Evolutionary conservation across 2,888 invertebrate species (phyloP), one percentile per base, ranked within the genome.

Genomic region (Rutpela maculata): DNA sequence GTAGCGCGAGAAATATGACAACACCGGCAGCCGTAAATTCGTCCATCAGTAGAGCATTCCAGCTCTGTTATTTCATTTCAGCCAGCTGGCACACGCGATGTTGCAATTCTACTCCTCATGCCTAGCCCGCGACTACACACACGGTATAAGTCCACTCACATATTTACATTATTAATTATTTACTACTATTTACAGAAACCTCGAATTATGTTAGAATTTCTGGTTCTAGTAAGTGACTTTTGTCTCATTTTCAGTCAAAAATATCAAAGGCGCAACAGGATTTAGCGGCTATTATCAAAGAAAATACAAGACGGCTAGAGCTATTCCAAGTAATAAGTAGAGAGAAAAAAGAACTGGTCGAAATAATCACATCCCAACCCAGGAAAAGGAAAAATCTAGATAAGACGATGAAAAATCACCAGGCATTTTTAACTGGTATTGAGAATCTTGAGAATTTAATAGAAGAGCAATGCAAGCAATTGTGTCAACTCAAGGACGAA

Each of bases 231-330:
- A 26, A 3, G n/a, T n/a, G n/a, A 26, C 4, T 4, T 26, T 26
- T 26, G 22, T 26, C 22, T 26, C 22, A 26, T 26, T 50, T 50
- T 50, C n/a, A 91, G 89, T 80, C 85, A 73, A 84, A 86, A 76
- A 86, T 90, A 72, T 84, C 82, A 0, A 81, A 87, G 15, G 86
- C 88, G 76, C 88, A 91, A 82, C 85, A 87, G 19, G 88, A 89
- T 66, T 83, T 92, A 43, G 88, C 91, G 11, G 87, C 88, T 75
- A 87, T 90, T 35, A 90, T 92, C 3, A 90, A 91, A 78, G 89
- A 90, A 43, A 92, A 93, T 79, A 92, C 93, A 0, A 90, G 91
- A 75, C 92, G 92, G 78, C 81, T 92, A 43, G 92, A 92, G 83
- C 88, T 93, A 17, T 79, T 93, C 7, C 90, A 91, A 0, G 87